Evolutionary conservation across 2,797 vertebrate species (phyloP).

Genomic region (Sebastes hopkinsi): DNA sequence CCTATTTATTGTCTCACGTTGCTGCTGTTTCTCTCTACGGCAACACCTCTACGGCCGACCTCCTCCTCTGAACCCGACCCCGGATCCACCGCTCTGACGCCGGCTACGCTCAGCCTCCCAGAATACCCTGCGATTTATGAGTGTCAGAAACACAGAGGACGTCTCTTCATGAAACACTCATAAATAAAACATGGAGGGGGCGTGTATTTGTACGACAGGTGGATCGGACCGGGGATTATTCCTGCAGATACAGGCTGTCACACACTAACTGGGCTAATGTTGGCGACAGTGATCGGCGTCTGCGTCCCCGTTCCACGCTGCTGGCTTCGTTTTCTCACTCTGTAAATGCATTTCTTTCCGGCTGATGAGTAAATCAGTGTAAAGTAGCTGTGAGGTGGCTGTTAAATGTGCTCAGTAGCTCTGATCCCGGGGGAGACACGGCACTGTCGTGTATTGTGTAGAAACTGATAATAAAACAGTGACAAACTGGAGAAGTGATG

Average conservation of each 20-base stretch:
- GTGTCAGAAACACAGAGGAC: conserved; percentile 64
- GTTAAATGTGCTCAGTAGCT: conserved; percentile 22
- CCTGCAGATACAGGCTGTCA: conserved; percentile 59
- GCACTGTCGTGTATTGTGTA: neutral
- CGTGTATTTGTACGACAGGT: conserved; percentile 53
- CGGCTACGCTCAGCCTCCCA: conserved; percentile 24
- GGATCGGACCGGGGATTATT: conserved; percentile 68
- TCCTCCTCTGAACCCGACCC: conserved; percentile 22
- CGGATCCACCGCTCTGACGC: neutral
- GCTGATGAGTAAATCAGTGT: conserved; percentile 9
- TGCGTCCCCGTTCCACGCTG: neutral
- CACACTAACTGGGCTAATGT: conserved; percentile 40
- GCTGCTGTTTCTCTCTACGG: neutral
- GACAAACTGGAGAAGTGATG: neutral
- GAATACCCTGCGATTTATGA: conserved; percentile 50
- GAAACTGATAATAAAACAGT: conserved; percentile 21
- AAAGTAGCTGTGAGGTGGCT: conserved; percentile 14
- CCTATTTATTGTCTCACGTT: conserved; percentile 28
- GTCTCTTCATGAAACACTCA: conserved; percentile 66
- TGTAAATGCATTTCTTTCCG: conserved; percentile 8
- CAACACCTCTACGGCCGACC: conserved; percentile 6
- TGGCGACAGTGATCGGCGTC: conserved; percentile 37
- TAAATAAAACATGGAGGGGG: conserved; percentile 71
- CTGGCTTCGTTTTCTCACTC: neutral
- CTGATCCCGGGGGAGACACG: conserved; percentile 21